Conservation (phyloP, 2,797 vertebrate genomes). For the Telmatherina bonti region DNA sequence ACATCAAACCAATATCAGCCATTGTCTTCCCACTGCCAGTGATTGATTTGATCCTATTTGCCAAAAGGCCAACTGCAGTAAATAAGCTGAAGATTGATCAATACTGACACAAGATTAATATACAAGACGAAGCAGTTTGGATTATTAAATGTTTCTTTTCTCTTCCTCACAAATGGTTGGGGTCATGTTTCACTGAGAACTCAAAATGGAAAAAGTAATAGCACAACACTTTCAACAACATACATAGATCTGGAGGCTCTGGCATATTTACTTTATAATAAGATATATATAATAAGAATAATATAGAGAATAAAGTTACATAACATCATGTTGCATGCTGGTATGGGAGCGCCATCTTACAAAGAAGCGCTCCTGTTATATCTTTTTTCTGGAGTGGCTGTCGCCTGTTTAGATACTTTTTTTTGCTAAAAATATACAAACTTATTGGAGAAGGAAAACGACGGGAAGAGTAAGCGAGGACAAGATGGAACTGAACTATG, state of each 20-base stretch:
- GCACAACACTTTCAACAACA: neutral
- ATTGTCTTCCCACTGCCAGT: neutral
- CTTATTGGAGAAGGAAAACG: neutral
- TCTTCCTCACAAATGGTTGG: neutral
- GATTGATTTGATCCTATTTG: neutral
- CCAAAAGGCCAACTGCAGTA: neutral
- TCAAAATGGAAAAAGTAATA: neutral
- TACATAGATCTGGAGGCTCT: neutral
- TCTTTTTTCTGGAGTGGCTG: neutral
- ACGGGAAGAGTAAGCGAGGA: neutral
- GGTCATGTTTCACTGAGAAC: neutral
- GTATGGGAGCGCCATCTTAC: neutral
- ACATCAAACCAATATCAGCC: neutral
- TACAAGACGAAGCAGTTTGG: no score
- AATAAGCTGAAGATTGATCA: neutral
- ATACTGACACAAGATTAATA: neutral
- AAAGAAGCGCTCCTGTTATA: neutral
- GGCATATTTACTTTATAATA: neutral
- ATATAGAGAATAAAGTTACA: neutral
- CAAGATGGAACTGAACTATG: neutral
- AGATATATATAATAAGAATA: no score
- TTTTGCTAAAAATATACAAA: neutral
- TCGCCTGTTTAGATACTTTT: neutral
- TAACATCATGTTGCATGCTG: neutral
- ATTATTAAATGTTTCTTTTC: neutral